A percentile compares a stretch with the other conserved stretches of the same genome.
Conservation (phyloP, 2,888 invertebrate species). For the Oscheius sp. region DNA sequence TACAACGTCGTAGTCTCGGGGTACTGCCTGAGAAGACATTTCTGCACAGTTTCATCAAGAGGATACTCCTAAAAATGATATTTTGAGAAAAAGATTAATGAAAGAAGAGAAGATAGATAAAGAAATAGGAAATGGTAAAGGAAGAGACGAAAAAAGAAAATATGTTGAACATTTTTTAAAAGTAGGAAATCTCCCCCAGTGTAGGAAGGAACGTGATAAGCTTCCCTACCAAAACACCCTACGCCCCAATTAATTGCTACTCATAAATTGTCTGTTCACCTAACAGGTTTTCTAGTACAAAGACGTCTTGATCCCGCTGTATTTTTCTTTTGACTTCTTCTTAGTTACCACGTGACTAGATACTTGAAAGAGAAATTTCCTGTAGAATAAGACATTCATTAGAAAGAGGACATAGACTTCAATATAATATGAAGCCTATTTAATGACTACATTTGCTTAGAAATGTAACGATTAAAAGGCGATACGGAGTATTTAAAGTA, state of each 20-base stretch:
- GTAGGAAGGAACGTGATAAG: background rate
- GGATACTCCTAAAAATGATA: slow-evolving; percentile 1
- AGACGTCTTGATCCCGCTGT: background rate
- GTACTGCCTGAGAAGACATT: slow-evolving; percentile 35
- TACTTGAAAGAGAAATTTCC: no score
- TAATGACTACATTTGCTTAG: no score
- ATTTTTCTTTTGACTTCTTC: no score
- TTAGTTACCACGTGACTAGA: no score
- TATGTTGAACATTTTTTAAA: background rate
- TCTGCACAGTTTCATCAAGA: slow-evolving; percentile 36
- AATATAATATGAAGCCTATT: no score
- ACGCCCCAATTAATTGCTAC: no score
- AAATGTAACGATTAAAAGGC: no score
- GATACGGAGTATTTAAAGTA: no score
- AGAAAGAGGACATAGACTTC: no score
- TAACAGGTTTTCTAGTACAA: background rate
- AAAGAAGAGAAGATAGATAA: background rate
- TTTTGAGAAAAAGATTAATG: background rate
- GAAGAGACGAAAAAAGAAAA: background rate
- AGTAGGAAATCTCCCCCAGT: background rate
- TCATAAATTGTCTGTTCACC: background rate
- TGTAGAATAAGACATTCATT: no score
- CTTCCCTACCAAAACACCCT: no score
- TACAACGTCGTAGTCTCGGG: slow-evolving; percentile 59
- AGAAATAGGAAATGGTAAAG: background rate